Conservation (phyloP, 2,888 invertebrate genomes). For the Ochropacha duplaris region DNA sequence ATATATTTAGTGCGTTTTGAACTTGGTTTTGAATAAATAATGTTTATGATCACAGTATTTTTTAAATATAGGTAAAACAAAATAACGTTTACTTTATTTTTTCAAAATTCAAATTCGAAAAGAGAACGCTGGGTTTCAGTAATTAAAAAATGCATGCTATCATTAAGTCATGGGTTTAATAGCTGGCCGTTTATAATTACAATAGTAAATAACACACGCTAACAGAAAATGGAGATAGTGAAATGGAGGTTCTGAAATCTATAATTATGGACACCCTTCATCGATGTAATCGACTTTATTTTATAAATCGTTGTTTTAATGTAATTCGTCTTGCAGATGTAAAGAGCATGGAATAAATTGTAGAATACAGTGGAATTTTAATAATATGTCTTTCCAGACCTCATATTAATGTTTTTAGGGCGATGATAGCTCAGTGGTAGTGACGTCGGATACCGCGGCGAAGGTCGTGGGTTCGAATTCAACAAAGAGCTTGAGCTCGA, state of each 20-base stretch:
- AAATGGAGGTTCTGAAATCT: slow-evolving; percentile 36
- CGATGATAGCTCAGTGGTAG: too few species aligned
- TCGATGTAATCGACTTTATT: slow-evolving; percentile 27
- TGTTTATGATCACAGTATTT: too few species aligned
- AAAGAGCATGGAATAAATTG: background rate
- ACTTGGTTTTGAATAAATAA: too few species aligned
- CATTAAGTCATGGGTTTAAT: slow-evolving; percentile 57
- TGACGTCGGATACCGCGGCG: too few species aligned
- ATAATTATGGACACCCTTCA: slow-evolving; percentile 45
- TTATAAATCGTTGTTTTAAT: slow-evolving; percentile 13
- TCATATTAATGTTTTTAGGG: too few species aligned
- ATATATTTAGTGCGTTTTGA: too few species aligned
- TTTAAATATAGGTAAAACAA: background rate
- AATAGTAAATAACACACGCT: slow-evolving; percentile 37
- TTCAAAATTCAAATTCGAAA: slow-evolving; percentile 34
- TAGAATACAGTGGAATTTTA: background rate
- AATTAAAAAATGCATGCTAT: slow-evolving; percentile 67
- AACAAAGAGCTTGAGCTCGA: too few species aligned
- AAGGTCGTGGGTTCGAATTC: too few species aligned
- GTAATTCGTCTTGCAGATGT: slow-evolving; percentile 6
- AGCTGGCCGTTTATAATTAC: slow-evolving; percentile 55
- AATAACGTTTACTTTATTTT: slow-evolving; percentile 17
- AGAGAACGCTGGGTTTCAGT: slow-evolving; percentile 35
- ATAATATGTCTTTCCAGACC: too few species aligned
- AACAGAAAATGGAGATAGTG: slow-evolving; percentile 44